A percentile compares a stretch with the other conserved stretches of the same genome.
These are phyloP conservation scores for Lagocephalus sceleratus DNA, from an alignment of 2,797 vertebrate species.

Conservation along the genomic window DNA sequence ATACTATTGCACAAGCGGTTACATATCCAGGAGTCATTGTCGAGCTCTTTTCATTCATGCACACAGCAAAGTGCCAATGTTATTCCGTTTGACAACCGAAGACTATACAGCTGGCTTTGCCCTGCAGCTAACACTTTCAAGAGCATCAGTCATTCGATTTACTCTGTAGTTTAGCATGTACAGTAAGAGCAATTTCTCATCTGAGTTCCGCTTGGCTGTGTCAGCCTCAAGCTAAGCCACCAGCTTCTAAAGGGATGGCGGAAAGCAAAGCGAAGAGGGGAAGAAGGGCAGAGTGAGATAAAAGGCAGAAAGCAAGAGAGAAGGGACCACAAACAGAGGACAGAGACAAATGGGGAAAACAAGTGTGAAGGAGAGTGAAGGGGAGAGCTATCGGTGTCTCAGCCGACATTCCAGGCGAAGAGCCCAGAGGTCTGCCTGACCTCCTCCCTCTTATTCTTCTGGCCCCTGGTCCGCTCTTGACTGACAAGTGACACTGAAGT, in stretches of 20 bases:
- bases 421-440: constrained; percentile 38
- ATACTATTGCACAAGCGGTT: constrained; percentile 44
- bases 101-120: constrained; percentile 49
- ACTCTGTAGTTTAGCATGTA: constrained; percentile 63
- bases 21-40: constrained; percentile 46
- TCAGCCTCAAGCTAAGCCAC: constrained; percentile 62
- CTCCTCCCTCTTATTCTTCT: constrained; percentile 29
- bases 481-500: constrained; percentile 53
- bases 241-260: constrained; percentile 59
- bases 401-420: constrained; percentile 41
- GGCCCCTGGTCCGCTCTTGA: constrained; percentile 45
- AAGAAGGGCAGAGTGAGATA: constrained; percentile 29
- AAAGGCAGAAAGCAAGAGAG: constrained; percentile 24
- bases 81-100: constrained; percentile 59
- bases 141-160: constrained; percentile 63
- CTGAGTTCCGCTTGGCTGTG: constrained; percentile 58
- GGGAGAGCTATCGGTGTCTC: constrained; percentile 62
- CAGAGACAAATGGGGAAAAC: constrained; percentile 60
- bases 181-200: constrained; percentile 66
- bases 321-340: constrained; percentile 10
- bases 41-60: constrained; percentile 35
- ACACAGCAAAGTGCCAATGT: constrained; percentile 39
- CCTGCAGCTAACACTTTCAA: constrained; percentile 58
- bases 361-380: constrained; percentile 67
- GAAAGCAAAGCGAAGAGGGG: constrained; percentile 34